Evolutionary conservation across 2,113 vertebrate species (phyloP).

Genomic region (Lepisosteus oculatus): DNA sequence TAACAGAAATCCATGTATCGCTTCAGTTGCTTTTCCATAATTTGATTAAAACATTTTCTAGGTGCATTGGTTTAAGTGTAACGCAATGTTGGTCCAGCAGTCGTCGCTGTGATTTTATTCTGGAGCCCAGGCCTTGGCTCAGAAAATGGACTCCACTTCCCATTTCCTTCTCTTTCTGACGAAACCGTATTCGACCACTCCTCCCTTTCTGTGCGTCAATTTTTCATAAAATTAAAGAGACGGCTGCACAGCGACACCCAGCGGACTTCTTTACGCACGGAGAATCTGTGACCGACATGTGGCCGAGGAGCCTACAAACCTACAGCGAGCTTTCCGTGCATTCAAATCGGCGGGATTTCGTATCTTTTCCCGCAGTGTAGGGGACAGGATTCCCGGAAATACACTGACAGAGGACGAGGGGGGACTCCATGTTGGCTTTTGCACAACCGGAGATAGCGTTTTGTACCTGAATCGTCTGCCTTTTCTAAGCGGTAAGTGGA

Average conservation of each 20-base stretch:
- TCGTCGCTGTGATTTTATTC: no score
- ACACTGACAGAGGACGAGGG: neutral
- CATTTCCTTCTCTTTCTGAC: neutral
- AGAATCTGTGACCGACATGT: constrained; percentile 32
- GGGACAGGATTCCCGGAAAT: constrained; percentile 24
- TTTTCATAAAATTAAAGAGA: neutral
- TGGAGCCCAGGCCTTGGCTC: no score
- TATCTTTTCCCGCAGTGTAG: constrained; percentile 3
- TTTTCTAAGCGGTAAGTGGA: constrained; percentile 16
- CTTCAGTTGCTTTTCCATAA: no score
- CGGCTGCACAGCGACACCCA: constrained; percentile 27
- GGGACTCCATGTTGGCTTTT: constrained; percentile 25
- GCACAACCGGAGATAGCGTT: constrained; percentile 1
- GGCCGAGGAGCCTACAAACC: constrained; percentile 31
- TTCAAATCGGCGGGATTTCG: constrained; percentile 4
- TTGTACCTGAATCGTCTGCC: neutral
- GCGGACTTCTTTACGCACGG: constrained; percentile 13
- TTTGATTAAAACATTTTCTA: no score
- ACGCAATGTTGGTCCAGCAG: no score
- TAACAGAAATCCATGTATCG: no score
- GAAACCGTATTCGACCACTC: constrained; percentile 23
- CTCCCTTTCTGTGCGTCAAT: neutral
- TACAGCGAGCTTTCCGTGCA: constrained; percentile 9
- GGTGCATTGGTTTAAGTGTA: no score
- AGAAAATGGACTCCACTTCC: no score